Conservation (phyloP, 2,888 invertebrate species). For the Drosophila kuntzei region DNA sequence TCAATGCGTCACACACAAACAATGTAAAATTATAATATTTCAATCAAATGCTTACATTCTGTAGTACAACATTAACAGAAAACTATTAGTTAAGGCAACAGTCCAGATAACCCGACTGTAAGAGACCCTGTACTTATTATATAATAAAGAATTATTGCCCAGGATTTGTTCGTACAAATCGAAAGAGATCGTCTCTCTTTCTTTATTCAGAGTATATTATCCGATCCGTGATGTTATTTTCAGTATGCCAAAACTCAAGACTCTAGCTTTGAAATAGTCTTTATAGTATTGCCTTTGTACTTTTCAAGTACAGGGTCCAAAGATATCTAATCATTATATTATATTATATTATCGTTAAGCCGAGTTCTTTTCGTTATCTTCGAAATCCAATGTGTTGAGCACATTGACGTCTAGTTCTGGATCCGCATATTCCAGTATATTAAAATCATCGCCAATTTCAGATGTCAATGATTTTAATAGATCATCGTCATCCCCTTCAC, state of each 20-base stretch:
- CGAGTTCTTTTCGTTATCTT: conserved; percentile 86
- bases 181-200: no score
- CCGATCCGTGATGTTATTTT: no score
- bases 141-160: neutral
- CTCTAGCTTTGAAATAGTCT: neutral
- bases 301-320: neutral
- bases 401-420: conserved; percentile 96
- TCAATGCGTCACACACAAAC: conserved; percentile 22
- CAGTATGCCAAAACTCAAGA: no score
- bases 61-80: conserved; percentile 10
- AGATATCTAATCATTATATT: no score
- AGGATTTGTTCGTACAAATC: no score
- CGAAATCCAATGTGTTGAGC: conserved; percentile 93
- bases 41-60: conserved; percentile 15
- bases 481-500: conserved; percentile 95
- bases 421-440: conserved; percentile 97
- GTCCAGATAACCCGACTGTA: neutral
- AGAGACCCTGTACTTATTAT: neutral
- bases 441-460: conserved; percentile 97
- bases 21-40: conserved; percentile 16
- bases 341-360: conserved; percentile 30
- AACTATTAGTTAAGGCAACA: neutral
- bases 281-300: neutral
- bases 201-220: no score
- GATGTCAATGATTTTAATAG: conserved; percentile 89